Base-by-base conservation (phyloP, 2,797 vertebrate species). In the Petrocephalus schoutedeni region DNA sequence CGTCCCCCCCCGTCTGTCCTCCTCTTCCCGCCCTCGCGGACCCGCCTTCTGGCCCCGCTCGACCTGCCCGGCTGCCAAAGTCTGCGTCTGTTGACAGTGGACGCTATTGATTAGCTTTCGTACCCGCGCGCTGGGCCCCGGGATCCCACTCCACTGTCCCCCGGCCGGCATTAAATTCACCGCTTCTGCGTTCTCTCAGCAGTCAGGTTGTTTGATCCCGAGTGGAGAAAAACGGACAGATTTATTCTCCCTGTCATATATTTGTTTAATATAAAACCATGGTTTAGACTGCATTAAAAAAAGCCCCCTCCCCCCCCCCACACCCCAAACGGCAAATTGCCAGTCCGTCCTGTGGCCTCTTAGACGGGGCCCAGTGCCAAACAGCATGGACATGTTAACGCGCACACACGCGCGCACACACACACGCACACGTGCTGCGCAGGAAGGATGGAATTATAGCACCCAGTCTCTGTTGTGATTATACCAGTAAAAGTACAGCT, bases 151-250 rank as follows among this genome's bases (percentile, higher is more conserved):
- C 54, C 67, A n/a, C 10, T 67, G 85, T 57, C 86, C 71, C 82
- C 53, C 23, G 54, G 53, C 84, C 71, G 45, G 41, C 77, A 51
- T 51, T 51, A 82, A 82, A 82, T 71, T 74, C 80, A 14, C 83
- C n/a, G 87, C 89, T 90, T 92, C 94, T 95, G 95, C 90, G 91
- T 93, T 94, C 80, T 94, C 92, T 96, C 95, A 96, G 91, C 94
- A 91, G 94, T 95, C 95, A 95, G 92, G 92, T 93, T 95, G 93
- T 95, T 95, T 94, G 91, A 95, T 93, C 91, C 92, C 90, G 89
- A 92, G 89, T 90, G 91, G 16, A 23, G 88, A 87, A 91, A 90
- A 90, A 51, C 88, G 67, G 91, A 93, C 90, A 92, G 90, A 93
- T 91, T 89, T 94, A 92, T 91, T 91, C 90, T 4, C 84, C 61